Evolutionary conservation across 1,140 invertebrate genomes (phyloP).

Genomic region (Phymorhynchus buccinoides): DNA sequence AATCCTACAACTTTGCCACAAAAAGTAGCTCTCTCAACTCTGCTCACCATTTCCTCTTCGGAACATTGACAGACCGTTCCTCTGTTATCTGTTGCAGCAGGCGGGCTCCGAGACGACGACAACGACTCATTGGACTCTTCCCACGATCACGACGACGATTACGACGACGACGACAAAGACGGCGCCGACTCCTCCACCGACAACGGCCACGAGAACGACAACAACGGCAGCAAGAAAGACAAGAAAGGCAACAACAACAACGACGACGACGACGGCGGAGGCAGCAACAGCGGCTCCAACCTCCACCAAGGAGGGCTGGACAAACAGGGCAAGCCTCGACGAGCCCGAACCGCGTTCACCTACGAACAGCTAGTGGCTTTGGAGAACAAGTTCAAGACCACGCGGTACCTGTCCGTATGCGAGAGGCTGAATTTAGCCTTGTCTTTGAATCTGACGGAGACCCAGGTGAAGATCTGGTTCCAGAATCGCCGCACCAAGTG

Average conservation of each 20-base stretch:
- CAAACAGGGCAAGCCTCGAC: slow-evolving; percentile 82
- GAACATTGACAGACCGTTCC: no score
- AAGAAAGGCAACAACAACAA: slow-evolving; percentile 4
- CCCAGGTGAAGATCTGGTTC: slow-evolving; percentile 80
- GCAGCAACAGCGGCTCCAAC: neutral
- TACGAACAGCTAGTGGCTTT: slow-evolving; percentile 97
- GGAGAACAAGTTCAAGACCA: slow-evolving; percentile 99
- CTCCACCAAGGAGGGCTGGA: neutral
- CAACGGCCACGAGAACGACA: neutral
- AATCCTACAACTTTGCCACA: no score
- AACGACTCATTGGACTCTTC: neutral
- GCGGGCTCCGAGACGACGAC: no score
- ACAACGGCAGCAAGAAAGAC: slow-evolving; percentile 1
- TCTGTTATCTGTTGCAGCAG: no score
- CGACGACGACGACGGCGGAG: neutral
- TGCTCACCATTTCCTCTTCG: no score
- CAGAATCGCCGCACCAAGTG: slow-evolving; percentile 95
- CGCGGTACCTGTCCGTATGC: slow-evolving; percentile 95
- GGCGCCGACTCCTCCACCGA: neutral
- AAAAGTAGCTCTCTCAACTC: no score
- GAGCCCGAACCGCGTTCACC: slow-evolving; percentile 96
- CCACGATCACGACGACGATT: neutral
- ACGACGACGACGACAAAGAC: slow-evolving; percentile 22
- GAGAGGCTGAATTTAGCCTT: slow-evolving; percentile 95
- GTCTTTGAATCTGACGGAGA: slow-evolving; percentile 91